Base-by-base conservation (phyloP, 2,797 vertebrate species). In the Cygnus olor region DNA sequence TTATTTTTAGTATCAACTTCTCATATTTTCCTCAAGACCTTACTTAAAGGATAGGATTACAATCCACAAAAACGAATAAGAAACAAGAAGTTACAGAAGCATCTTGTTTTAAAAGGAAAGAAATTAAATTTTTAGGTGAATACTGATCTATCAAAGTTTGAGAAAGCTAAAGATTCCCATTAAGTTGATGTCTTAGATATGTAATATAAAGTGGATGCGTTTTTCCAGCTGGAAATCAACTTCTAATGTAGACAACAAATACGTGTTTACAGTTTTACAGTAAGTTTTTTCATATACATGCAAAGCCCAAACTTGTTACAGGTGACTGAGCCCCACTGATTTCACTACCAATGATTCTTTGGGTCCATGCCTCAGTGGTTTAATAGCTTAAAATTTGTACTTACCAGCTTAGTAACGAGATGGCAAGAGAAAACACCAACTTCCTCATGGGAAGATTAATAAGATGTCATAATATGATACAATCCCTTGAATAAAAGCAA, bases 261-360 rank as follows among this genome's bases (percentile, higher is more conserved):
- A 61, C 71, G 17, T 36, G 27, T 45, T 56, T 16, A 47, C 21
- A 72, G 79, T 57, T 40, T 53, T 18, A 28, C 5, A 60, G 42
- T 24, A 44, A 49, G 15, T 53, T 36, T 69, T 69, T 38, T 30
- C 49, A 38, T 19, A 53, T 27, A 40, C 22, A 53, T 32, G 19
- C 19, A 54, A 54, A 54, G 27, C 27, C 49, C 34, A 58, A 81
- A 38, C 21, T 28, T 0, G 0, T 36, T 36, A 25, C 6, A 60
- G 22, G 11, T 54, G 10, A 57, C 44, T 27, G 56, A 44, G 9
- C 11, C 54, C 28, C 45, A 57, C 21, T 20, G 20, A 79, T 27
- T 63, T 68, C 28, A 57, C 7, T 30, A 40, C 60, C 28, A 47
- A 16, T 22, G 25, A 76, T 77, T 76, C 61, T 40, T 16, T n/a